phyloP scores from a whole-genome alignment of 1,140 invertebrate species.

The Dinoponera quadriceps region DNA sequence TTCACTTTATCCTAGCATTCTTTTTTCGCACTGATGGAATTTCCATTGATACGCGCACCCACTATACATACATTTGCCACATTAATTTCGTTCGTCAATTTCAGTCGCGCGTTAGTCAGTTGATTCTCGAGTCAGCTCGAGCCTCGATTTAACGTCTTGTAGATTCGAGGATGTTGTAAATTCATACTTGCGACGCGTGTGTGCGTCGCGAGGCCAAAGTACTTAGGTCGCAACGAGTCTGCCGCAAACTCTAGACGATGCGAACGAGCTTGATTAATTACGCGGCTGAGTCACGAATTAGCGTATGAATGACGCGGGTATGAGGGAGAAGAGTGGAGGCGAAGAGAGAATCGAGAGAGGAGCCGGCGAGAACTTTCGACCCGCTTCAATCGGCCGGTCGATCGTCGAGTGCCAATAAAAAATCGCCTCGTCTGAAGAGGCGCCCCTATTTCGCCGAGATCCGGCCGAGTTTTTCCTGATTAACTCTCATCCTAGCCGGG shows the following conservation, averaged over 20 bases:
- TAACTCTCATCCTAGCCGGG: neutral
- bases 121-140: neutral
- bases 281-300: constrained; percentile 76
- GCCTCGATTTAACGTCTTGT: neutral
- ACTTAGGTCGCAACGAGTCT: neutral
- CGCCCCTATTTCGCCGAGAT: constrained; percentile 26
- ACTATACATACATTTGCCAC: neutral
- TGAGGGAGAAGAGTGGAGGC: neutral
- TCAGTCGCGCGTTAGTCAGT: neutral
- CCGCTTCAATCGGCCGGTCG: constrained; percentile 42
- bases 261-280: constrained; percentile 77
- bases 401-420: constrained; percentile 68
- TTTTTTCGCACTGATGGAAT: neutral
- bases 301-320: constrained; percentile 68
- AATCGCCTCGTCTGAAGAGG: constrained; percentile 55
- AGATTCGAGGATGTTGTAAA: neutral
- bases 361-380: constrained; percentile 56
- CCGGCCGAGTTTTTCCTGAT: constrained; percentile 20
- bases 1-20: too few relatives aligned
- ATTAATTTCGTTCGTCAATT: neutral
- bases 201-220: neutral
- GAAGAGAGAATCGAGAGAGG: constrained; percentile 15
- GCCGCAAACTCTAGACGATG: constrained; percentile 57
- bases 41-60: neutral
- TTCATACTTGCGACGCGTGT: constrained; percentile 20